Percentiles rank a stretch among this genome's conserved stretches.
Evolutionary conservation across 2,888 invertebrate genomes (phyloP).

Genomic region (Neoitamus cyanurus): DNA sequence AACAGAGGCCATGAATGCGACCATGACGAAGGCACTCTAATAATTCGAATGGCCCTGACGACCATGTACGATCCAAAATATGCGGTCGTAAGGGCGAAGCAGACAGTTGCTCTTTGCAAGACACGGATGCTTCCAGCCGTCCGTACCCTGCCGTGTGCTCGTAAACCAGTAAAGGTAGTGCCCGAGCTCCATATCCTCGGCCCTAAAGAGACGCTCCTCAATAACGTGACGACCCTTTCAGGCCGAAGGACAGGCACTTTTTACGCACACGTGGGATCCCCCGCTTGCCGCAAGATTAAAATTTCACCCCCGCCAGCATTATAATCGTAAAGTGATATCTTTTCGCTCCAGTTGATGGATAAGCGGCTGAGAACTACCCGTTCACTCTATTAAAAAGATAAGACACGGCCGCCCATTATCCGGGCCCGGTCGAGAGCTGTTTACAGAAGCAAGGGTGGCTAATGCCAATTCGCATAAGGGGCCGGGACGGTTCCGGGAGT

Average conservation of each 20-base stretch:
- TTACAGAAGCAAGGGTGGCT: background rate
- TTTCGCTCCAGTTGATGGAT: slow-evolving; percentile 50
- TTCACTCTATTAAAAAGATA: slow-evolving; percentile 50
- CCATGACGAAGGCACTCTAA: background rate
- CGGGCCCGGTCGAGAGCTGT: slow-evolving; percentile 7
- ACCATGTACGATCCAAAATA: background rate
- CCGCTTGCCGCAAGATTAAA: slow-evolving; percentile 49
- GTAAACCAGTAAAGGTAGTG: background rate
- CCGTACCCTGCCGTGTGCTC: background rate
- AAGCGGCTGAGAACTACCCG: slow-evolving; percentile 44
- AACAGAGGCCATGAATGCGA: background rate
- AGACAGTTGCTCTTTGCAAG: background rate
- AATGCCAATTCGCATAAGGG: slow-evolving; percentile 39
- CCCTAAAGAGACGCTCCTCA: background rate
- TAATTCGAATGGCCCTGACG: background rate
- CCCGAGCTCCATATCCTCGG: background rate
- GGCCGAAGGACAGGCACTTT: slow-evolving; percentile 14
- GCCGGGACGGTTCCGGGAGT: slow-evolving; percentile 4
- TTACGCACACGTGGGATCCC: slow-evolving; percentile 6
- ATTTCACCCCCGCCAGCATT: slow-evolving; percentile 48
- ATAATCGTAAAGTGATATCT: slow-evolving; percentile 52
- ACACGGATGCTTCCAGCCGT: background rate
- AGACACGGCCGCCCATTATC: slow-evolving; percentile 51
- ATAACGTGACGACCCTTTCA: slow-evolving; percentile 17
- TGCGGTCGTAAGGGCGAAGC: background rate